A percentile compares a stretch with the other conserved stretches of the same genome.
These are phyloP conservation scores for Platycercus adscitus DNA, from an alignment of 2,113 vertebrate species.

Conservation along the genomic window DNA sequence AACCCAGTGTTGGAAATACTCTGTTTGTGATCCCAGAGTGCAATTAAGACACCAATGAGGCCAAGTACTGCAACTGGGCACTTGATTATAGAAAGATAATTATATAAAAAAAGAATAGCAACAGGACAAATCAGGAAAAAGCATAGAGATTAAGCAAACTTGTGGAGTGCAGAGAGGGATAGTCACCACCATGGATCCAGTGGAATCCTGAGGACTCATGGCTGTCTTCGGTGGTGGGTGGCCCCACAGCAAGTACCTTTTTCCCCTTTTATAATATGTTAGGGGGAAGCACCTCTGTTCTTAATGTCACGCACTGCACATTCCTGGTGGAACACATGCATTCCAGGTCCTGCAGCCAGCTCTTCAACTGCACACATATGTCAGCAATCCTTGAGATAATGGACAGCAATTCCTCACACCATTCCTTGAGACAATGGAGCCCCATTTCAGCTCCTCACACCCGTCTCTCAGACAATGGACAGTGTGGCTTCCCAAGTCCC, in stretches of 20 bases:
- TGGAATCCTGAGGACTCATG: not conserved
- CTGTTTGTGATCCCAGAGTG: not conserved
- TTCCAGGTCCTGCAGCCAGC: not conserved
- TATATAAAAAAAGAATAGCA: not conserved
- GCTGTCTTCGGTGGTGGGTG: not conserved
- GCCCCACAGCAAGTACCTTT: not conserved
- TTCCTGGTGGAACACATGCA: not conserved
- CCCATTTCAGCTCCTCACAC: not conserved
- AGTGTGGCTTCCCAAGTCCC: not conserved
- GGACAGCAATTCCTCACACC: not conserved
- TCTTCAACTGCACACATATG: not conserved
- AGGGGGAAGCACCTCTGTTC: not conserved
- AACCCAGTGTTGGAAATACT: not conserved
- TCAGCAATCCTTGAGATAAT: not conserved
- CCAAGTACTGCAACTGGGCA: not conserved
- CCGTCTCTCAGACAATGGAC: not conserved
- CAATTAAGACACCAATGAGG: not conserved
- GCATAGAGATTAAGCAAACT: not conserved
- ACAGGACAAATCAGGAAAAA: not conserved
- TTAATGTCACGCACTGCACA: not conserved
- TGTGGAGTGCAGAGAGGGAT: not conserved
- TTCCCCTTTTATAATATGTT: not conserved
- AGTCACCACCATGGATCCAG: not conserved
- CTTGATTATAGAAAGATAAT: not conserved
- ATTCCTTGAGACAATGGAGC: not conserved